These are phyloP conservation scores for Ophion ellenae DNA, from an alignment of 2,888 invertebrate genomes.

Conservation along the genomic window DNA sequence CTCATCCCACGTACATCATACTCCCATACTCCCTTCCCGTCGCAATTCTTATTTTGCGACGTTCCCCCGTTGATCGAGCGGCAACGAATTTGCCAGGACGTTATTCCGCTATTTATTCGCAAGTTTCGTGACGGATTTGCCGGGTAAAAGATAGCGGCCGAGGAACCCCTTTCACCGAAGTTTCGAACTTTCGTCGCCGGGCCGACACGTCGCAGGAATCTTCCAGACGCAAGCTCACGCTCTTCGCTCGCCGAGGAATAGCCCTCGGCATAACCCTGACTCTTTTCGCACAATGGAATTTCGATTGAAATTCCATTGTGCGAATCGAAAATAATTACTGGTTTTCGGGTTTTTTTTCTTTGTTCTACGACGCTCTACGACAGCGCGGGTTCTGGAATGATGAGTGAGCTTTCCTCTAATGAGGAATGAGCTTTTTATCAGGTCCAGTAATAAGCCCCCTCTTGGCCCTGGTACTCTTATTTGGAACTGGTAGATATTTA, in stretches of 20 bases:
- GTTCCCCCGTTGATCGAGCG: slow-evolving; percentile 9
- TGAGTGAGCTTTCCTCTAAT: no score
- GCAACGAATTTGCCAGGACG: slow-evolving; percentile 24
- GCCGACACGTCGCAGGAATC: slow-evolving; percentile 1
- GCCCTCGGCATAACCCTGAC: slow-evolving; percentile 9
- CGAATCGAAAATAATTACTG: no score
- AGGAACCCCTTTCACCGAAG: slow-evolving; percentile 15
- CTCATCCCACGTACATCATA: slow-evolving; percentile 19
- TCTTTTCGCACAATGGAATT: background rate
- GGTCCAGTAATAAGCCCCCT: no score
- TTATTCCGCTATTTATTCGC: slow-evolving; percentile 48
- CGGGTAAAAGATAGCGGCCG: slow-evolving; percentile 44
- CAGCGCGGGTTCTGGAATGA: no score
- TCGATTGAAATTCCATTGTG: background rate
- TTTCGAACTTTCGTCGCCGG: slow-evolving; percentile 41
- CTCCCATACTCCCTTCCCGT: slow-evolving; percentile 38
- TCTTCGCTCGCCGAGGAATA: slow-evolving; percentile 14
- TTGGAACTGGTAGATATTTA: no score
- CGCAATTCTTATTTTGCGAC: slow-evolving; percentile 59
- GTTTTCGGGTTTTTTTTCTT: no score
- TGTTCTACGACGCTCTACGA: no score
- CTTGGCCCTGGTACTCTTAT: no score
- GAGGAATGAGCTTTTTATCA: no score
- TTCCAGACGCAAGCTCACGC: background rate
- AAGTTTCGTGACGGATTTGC: slow-evolving; percentile 61